These are phyloP conservation scores for Drosophila sechellia DNA, from an alignment of 1,140 invertebrate genomes.

Conservation along the genomic window DNA sequence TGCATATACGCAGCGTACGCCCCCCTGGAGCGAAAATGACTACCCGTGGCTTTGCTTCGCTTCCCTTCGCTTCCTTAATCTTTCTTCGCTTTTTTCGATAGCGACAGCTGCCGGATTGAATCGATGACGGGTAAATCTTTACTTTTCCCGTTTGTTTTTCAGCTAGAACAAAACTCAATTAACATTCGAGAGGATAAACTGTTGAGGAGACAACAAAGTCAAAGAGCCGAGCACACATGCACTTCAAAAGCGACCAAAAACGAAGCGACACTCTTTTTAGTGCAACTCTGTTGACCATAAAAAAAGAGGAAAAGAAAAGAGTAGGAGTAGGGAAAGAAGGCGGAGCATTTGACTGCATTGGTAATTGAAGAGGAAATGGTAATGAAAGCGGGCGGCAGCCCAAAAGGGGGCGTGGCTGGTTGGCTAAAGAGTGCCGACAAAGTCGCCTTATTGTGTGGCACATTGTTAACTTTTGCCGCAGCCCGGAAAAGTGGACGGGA, in stretches of 20 bases:
- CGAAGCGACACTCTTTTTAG: constrained; percentile 8
- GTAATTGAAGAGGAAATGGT: constrained; percentile 52
- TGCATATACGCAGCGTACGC: constrained; percentile 32
- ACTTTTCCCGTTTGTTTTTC: not conserved
- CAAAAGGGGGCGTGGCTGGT: not conserved
- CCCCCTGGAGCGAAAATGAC: constrained; percentile 3
- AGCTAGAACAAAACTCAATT: constrained; percentile 37
- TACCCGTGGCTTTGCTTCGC: not conserved
- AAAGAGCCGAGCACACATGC: constrained; percentile 20
- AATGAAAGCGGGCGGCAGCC: constrained; percentile 32
- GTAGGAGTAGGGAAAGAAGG: no score
- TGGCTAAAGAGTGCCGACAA: constrained; percentile 14
- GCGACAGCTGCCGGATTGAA: constrained; percentile 26
- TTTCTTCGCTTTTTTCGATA: constrained; percentile 1
- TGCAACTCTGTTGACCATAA: constrained; percentile 46
- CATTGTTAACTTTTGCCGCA: constrained; percentile 48
- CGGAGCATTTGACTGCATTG: constrained; percentile 41
- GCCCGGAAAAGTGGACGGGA: constrained; percentile 5
- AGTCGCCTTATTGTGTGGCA: constrained; percentile 49
- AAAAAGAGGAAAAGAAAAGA: not conserved
- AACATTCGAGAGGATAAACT: constrained; percentile 32
- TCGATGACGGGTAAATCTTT: constrained; percentile 26
- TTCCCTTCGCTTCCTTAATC: not conserved
- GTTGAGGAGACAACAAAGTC: constrained; percentile 31
- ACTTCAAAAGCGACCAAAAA: not conserved